phyloP scores from a whole-genome alignment of 1,140 invertebrate genomes.

The Eriosoma lanigerum region DNA sequence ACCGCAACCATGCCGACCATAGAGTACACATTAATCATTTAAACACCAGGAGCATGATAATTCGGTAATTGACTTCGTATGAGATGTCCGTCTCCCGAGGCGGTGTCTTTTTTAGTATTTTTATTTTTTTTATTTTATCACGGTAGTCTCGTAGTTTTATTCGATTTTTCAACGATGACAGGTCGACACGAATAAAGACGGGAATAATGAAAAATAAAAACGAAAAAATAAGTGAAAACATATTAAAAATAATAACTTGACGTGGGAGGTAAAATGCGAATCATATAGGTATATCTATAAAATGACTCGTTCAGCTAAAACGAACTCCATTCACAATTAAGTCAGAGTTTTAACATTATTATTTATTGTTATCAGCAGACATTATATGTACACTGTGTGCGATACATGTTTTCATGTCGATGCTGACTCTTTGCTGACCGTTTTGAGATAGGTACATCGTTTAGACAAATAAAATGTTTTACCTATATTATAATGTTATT shows the following conservation, averaged over 20 bases:
- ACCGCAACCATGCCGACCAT: constrained; percentile 19
- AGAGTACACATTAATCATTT: constrained; percentile 51
- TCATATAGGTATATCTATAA: constrained; percentile 26
- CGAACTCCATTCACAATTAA: not conserved
- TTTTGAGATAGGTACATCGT: too few species aligned
- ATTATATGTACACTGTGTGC: not conserved
- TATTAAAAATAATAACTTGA: constrained; percentile 50
- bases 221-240: constrained; percentile 37
- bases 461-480: too few species aligned
- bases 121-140: constrained; percentile 31
- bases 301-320: constrained; percentile 18
- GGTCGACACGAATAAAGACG: constrained; percentile 50
- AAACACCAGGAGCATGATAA: constrained; percentile 51
- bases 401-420: constrained; percentile 4
- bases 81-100: constrained; percentile 43
- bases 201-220: constrained; percentile 37
- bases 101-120: constrained; percentile 24
- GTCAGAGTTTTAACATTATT: constrained; percentile 23
- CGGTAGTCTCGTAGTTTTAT: constrained; percentile 42
- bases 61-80: constrained; percentile 52
- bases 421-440: not conserved
- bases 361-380: not conserved
- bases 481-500: too few species aligned
- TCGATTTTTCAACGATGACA: constrained; percentile 52
- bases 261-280: constrained; percentile 52